Conservation (phyloP, 2,888 invertebrate genomes). For the Drosophila lacicola region DNA sequence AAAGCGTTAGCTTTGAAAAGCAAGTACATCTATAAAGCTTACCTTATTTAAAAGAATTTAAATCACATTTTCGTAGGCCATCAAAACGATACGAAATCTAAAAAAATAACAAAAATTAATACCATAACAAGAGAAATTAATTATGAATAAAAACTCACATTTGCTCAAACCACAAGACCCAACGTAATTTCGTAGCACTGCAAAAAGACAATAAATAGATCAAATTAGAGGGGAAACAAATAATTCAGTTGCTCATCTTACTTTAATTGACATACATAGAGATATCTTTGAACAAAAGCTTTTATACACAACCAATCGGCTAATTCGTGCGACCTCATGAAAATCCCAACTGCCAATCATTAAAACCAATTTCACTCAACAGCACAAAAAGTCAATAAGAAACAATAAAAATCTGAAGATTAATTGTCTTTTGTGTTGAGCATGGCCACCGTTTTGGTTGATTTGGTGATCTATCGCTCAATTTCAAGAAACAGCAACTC, state of each 20-base stretch:
- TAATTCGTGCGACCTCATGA: constrained; percentile 27
- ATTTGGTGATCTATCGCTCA: constrained; percentile 26
- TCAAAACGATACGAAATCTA: no score
- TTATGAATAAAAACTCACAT: not conserved
- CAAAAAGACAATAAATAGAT: not conserved
- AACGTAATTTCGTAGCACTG: not conserved
- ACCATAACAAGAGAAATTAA: constrained; percentile 3
- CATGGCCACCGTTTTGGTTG: constrained; percentile 32
- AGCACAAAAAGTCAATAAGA: constrained; percentile 8
- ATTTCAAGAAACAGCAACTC: constrained; percentile 36
- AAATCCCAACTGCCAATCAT: constrained; percentile 35
- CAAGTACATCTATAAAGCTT: no score
- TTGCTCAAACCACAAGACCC: not conserved
- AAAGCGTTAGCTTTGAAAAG: not conserved
- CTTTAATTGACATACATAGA: constrained; percentile 1
- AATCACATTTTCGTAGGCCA: no score
- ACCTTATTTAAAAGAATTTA: no score
- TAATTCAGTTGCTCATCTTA: not conserved
- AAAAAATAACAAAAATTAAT: no score
- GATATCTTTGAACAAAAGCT: not conserved
- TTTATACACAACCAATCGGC: not conserved
- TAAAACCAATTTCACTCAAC: constrained; percentile 23
- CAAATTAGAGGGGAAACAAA: not conserved
- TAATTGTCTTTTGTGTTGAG: constrained; percentile 27
- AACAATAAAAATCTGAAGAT: constrained; percentile 36